Evolutionary conservation across 1,140 invertebrate species (phyloP), one percentile per base, ranked within the genome.

Genomic region (Ectropis grisescens): DNA sequence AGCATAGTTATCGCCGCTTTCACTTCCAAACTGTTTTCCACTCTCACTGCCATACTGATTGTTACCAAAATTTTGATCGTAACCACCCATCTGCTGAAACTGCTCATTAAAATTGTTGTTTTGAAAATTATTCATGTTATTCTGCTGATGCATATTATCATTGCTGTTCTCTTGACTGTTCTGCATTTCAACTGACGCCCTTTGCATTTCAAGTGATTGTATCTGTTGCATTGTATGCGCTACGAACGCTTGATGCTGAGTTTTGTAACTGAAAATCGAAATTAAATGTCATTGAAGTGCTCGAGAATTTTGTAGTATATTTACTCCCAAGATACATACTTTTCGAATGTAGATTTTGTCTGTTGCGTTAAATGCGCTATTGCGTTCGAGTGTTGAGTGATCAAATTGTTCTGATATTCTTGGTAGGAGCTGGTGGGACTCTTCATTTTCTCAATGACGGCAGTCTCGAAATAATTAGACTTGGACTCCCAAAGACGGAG

Each of bases 401-500:
- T 88, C 36, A 97, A 75, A 68, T 89, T 89, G 19, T 90, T 89
- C 82, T 97, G 90, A 67, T 93, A 94, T 51, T 93, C 90, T 47
- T 92, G 88, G 85, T 93, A 93, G 6, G 92, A 93, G 15, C 85
- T 84, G 32, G 87, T 87, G 2, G 92, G 92, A 39, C 90, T 89
- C 56, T 91, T 90, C 71, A 96, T 84, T 72, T 93, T 91, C 29
- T 94, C 92, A 43, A 98, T 90, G 35, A 95, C 93, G 1, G 88
- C 86, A 25, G 88, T 83, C 58, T 91, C 90, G 69, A 98, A 95
- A 79, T 98, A 98, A 82, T 97, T 96, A 41, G 91, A 91, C 79
- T 98, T 98, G 34, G 94, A 94, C 71, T 98, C 95, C 97, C 97
- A 99, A 7, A 98, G 82, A 31, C 91, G 93, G 11, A 98, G 83